phyloP scores from a whole-genome alignment of 2,888 invertebrate genomes.

The Podotricha telesiphe region DNA sequence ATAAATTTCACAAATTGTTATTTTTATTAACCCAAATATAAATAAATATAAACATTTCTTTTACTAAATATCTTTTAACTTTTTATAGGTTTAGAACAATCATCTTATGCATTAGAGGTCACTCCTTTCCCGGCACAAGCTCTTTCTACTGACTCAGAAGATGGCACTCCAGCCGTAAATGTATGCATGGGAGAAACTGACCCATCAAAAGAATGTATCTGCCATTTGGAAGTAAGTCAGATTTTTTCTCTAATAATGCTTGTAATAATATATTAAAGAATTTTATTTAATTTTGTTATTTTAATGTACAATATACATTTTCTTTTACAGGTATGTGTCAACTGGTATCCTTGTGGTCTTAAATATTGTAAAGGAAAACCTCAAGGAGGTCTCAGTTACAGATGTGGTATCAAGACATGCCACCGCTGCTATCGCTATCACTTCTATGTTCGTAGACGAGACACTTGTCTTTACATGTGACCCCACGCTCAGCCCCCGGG shows the following conservation, averaged over 20 bases:
- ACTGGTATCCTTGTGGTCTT: constrained; percentile 98
- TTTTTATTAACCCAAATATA: too few relatives aligned
- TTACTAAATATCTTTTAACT: background rate
- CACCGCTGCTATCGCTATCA: constrained; percentile 94
- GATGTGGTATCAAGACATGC: constrained; percentile 98
- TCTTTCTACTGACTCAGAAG: constrained; percentile 59
- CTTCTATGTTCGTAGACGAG: constrained; percentile 92
- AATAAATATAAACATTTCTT: too few relatives aligned
- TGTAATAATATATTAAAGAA: background rate
- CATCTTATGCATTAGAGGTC: constrained; percentile 88
- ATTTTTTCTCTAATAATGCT: background rate
- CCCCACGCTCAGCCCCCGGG: constrained; percentile 56
- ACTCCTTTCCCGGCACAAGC: constrained; percentile 86
- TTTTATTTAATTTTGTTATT: background rate
- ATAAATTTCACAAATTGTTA: too few relatives aligned
- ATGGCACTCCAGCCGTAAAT: constrained; percentile 65
- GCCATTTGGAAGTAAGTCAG: constrained; percentile 87
- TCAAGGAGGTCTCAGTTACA: constrained; percentile 87
- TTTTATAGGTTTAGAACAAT: constrained; percentile 86
- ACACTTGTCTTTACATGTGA: constrained; percentile 76
- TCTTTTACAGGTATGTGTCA: constrained; percentile 83
- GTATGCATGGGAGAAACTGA: constrained; percentile 88
- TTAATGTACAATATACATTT: background rate
- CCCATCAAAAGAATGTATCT: constrained; percentile 90
- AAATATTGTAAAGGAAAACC: constrained; percentile 96